These are phyloP conservation scores for Chauna torquata DNA, from an alignment of 2,113 vertebrate species.

Conservation along the genomic window DNA sequence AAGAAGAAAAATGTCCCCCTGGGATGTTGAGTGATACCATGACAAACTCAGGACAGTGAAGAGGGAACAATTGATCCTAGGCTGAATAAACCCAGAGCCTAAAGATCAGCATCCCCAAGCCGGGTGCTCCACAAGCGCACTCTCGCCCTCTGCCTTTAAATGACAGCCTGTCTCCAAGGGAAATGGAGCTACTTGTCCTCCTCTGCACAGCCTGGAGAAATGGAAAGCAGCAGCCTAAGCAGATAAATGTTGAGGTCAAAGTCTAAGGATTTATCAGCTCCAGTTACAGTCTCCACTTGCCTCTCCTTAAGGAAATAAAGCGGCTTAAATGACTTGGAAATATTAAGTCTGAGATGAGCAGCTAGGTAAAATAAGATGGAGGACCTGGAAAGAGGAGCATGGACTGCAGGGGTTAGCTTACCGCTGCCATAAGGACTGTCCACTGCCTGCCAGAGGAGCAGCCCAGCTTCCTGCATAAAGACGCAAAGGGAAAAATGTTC, in stretches of 20 bases:
- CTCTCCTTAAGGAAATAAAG: neutral
- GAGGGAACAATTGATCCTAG: neutral
- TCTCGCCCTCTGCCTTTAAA: neutral
- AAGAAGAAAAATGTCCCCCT: neutral
- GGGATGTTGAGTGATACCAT: neutral
- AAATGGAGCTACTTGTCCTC: neutral
- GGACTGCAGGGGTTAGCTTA: neutral
- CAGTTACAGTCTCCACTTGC: neutral
- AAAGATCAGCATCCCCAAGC: neutral
- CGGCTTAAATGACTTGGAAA: neutral
- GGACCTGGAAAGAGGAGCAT: neutral
- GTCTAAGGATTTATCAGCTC: neutral
- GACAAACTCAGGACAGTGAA: neutral
- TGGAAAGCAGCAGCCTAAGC: neutral
- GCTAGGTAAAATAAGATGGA: neutral
- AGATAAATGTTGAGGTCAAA: neutral
- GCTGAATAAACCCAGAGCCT: neutral
- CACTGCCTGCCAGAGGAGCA: neutral
- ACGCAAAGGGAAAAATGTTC: rapidly evolving
- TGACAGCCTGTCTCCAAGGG: neutral
- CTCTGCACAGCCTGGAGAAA: neutral
- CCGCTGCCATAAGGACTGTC: neutral
- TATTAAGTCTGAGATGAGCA: neutral
- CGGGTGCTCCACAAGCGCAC: neutral
- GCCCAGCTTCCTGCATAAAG: neutral